phyloP scores from a whole-genome alignment of 2,113 vertebrate genomes.

The Trogon surrucura region DNA sequence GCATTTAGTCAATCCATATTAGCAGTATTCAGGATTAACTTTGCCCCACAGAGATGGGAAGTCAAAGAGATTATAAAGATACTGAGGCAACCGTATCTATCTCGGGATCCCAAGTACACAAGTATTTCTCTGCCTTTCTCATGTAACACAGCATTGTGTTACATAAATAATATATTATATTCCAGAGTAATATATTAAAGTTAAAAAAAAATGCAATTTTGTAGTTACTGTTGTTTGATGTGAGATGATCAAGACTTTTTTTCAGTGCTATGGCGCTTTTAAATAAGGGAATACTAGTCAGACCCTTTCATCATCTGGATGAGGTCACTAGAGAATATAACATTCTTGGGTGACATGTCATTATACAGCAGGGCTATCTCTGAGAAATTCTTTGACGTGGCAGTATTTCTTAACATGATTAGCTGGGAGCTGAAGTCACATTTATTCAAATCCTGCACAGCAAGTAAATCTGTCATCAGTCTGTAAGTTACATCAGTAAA shows the following conservation, averaged over 20 bases:
- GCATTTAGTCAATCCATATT: neutral
- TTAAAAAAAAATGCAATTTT: neutral
- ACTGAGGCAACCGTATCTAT: neutral
- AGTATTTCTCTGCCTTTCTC: neutral
- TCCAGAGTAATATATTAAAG: neutral
- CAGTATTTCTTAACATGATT: conserved; percentile 24
- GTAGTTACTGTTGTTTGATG: neutral
- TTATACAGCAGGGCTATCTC: conserved; percentile 4
- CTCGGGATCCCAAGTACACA: accelerated
- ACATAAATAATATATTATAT: neutral
- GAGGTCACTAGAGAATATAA: neutral
- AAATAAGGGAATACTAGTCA: neutral
- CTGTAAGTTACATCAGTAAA: neutral
- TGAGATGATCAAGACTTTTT: neutral
- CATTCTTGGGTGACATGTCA: neutral
- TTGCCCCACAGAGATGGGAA: neutral
- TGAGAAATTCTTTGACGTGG: neutral
- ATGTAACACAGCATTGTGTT: neutral
- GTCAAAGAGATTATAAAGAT: neutral
- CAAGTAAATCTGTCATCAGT: conserved; percentile 18
- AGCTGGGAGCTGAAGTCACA: neutral
- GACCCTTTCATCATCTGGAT: neutral
- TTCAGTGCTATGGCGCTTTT: neutral
- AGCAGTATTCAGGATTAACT: neutral
- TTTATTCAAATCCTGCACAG: conserved; percentile 8